phyloP scores from a whole-genome alignment of 2,797 vertebrate species.

The Lateolabrax maculatus region DNA sequence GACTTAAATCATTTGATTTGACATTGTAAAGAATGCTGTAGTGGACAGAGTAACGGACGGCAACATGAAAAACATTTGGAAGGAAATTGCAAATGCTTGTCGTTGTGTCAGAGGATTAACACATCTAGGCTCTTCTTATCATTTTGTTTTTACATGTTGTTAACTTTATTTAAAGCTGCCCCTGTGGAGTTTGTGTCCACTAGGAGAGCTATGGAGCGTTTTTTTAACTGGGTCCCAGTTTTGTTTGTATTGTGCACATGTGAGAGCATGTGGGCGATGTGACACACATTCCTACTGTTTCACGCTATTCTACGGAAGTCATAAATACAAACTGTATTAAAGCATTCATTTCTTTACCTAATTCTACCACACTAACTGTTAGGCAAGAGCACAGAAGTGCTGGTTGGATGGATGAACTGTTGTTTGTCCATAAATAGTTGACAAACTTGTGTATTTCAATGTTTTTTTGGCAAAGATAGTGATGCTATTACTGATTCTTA shows the following conservation, averaged over 20 bases:
- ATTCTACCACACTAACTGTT: neutral
- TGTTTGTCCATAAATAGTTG: neutral
- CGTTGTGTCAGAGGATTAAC: neutral
- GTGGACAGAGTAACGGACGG: no score
- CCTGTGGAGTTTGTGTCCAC: neutral
- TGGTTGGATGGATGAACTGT: neutral
- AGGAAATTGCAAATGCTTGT: no score
- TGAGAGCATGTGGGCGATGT: neutral
- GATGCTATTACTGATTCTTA: neutral
- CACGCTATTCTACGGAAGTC: neutral
- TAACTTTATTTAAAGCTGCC: neutral
- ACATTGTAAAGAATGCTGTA: no score
- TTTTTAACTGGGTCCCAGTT: neutral
- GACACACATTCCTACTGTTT: neutral
- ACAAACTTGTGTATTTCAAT: no score
- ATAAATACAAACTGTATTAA: neutral
- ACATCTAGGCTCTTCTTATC: neutral
- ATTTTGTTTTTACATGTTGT: neutral
- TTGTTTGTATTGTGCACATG: neutral
- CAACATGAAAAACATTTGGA: neutral
- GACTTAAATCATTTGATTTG: neutral
- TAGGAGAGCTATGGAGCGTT: neutral
- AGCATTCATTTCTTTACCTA: neutral
- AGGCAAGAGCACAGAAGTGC: neutral
- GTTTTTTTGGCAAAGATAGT: no score